Evolutionary conservation across 2,888 invertebrate species (phyloP), one percentile per base, ranked within the genome.

Genomic region (Diaprepes abbreviatus): DNA sequence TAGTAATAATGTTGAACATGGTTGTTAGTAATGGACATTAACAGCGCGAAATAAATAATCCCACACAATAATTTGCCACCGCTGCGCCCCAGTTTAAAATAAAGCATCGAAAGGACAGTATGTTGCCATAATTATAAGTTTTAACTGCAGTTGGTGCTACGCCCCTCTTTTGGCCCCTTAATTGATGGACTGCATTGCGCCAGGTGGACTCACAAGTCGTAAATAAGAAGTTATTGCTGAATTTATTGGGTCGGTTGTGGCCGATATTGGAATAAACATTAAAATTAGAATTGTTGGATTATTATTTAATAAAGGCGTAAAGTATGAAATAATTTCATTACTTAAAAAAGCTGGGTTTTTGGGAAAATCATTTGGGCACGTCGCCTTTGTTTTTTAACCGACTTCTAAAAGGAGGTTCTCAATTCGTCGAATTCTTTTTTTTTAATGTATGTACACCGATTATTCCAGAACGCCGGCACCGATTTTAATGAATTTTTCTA

Each of bases 21-120:
- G 68, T 59, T 67, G 70, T 63, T 67, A 43, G 69, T 74, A 74
- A 74, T 74, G 69, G 72, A 70, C 72, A 73, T 66, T 71, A 72
- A 69, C 72, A 62, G 69, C 40, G 60, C 33, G 52, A 55, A 64
- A 73, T 73, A 73, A 74, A 74, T 74, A 71, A 67, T 69, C 50
- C 38, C 55, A 19, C 5, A 69, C 71, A 73, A 73, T 73, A 74
- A 74, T 74, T 74, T 55, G 68, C 70, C 50, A 19, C 50, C 64
- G 40, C 28, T 58, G 54, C 28, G 48, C 38, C 40, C 57, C 57
- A 52, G 43, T 69, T 68, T 65, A 58, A 65, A 69, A 69, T 69
- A 65, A 58, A 69, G 52, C 69, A 69, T 50, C 58, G 52, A 69
- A 52, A 69, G 65, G 58, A 65, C 59, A 65, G 69, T 58, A 59